phyloP scores from a whole-genome alignment of 2,888 invertebrate species.

The Pedicia rivosa region DNA sequence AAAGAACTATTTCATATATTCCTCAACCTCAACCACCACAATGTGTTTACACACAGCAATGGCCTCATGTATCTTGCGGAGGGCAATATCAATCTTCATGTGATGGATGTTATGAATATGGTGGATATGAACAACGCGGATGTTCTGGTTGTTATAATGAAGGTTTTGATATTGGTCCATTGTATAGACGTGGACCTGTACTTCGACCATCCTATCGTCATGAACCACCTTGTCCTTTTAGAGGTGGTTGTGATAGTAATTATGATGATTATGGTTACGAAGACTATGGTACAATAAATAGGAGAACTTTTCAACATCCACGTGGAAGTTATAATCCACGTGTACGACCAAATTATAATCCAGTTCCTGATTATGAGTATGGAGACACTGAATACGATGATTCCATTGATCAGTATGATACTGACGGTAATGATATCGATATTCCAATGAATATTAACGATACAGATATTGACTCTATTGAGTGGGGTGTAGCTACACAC shows the following conservation, averaged over 20 bases:
- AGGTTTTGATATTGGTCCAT: slow-evolving; percentile 11
- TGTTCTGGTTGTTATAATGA: slow-evolving; percentile 12
- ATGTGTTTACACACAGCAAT: slow-evolving; percentile 10
- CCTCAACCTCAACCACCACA: slow-evolving; percentile 11
- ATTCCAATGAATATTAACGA: slow-evolving; percentile 3
- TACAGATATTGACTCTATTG: neutral
- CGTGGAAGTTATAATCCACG: too few relatives aligned
- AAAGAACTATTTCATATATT: slow-evolving; percentile 9
- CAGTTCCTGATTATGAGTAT: neutral
- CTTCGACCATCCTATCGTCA: slow-evolving; percentile 11
- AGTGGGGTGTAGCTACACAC: slow-evolving; percentile 8
- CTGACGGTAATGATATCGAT: neutral
- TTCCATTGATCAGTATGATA: neutral
- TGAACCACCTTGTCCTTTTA: slow-evolving; percentile 11
- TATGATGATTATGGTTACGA: slow-evolving; percentile 7
- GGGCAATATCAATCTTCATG: slow-evolving; percentile 8
- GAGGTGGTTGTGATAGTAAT: slow-evolving; percentile 8
- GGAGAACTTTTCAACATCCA: too few relatives aligned
- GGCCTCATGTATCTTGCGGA: slow-evolving; percentile 13
- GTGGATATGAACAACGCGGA: slow-evolving; percentile 7
- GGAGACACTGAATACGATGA: neutral
- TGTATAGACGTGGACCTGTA: slow-evolving; percentile 12
- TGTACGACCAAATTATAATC: neutral
- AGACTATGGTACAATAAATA: slow-evolving; percentile 3
- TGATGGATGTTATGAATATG: slow-evolving; percentile 13